These are phyloP conservation scores for Brachionus asplanchnoidis DNA, from an alignment of 1,140 invertebrate species.

Conservation along the genomic window DNA sequence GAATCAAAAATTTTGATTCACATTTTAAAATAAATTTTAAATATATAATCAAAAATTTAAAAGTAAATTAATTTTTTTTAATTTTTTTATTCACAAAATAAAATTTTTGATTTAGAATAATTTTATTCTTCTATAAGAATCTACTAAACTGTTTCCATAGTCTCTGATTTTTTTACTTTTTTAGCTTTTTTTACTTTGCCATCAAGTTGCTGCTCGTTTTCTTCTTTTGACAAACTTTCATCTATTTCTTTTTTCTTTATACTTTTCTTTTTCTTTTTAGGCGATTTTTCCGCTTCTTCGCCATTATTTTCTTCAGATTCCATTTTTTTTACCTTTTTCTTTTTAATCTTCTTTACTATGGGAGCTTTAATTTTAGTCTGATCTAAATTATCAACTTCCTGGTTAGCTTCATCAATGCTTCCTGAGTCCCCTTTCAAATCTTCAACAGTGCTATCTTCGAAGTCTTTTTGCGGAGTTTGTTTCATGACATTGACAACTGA, in stretches of 20 bases:
- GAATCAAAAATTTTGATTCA: neutral
- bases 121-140: neutral
- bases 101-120: neutral
- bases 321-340: constrained; percentile 8
- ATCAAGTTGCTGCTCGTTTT: neutral
- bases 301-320: neutral
- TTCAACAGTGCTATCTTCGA: neutral
- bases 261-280: constrained; percentile 2
- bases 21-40: neutral
- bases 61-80: neutral
- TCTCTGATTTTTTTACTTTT: constrained; percentile 5
- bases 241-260: neutral
- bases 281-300: neutral
- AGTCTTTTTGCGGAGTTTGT: neutral
- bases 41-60: neutral
- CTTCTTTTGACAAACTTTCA: neutral
- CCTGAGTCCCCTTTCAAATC: neutral
- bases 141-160: neutral
- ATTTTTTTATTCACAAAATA: neutral
- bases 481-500: neutral
- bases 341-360: neutral
- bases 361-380: neutral
- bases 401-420: neutral
- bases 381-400: neutral
- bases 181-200: neutral